These are phyloP conservation scores for Candoia aspera DNA, from an alignment of 2,113 vertebrate species.

Conservation along the genomic window DNA sequence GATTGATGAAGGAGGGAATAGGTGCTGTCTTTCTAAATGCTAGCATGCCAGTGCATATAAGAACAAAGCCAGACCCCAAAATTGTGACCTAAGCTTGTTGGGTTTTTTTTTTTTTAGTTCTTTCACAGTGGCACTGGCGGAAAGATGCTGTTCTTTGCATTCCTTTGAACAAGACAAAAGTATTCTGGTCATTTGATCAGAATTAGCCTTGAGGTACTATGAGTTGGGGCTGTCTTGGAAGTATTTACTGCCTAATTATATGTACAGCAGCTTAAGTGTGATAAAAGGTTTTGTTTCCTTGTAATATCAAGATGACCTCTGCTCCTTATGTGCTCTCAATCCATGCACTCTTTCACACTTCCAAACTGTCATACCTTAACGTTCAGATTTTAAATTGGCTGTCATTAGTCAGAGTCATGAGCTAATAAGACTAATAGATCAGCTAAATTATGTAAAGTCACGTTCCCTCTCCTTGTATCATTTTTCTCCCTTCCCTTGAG, in stretches of 20 bases:
- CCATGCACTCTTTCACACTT: neutral
- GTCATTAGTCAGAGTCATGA: neutral
- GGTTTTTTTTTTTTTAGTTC: neutral
- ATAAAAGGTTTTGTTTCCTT: neutral
- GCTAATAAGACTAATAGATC: conserved; percentile 21
- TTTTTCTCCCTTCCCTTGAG: neutral
- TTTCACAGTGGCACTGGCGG: neutral
- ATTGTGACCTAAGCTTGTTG: neutral
- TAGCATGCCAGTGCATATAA: neutral
- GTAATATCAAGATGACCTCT: neutral
- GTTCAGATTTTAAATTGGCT: conserved; percentile 2
- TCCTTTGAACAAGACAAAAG: neutral
- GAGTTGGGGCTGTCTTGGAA: neutral
- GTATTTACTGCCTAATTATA: neutral
- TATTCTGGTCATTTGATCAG: neutral
- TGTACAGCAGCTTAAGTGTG: neutral
- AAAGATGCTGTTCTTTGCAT: neutral
- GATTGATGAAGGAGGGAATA: neutral
- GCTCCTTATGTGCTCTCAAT: neutral
- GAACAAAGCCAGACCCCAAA: neutral
- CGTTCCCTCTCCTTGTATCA: neutral
- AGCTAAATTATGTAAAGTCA: neutral
- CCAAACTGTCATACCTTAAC: neutral
- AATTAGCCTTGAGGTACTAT: neutral
- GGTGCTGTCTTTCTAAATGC: neutral